Base-by-base conservation (phyloP, 1,140 invertebrate species). In the Bombus cullumanus region DNA sequence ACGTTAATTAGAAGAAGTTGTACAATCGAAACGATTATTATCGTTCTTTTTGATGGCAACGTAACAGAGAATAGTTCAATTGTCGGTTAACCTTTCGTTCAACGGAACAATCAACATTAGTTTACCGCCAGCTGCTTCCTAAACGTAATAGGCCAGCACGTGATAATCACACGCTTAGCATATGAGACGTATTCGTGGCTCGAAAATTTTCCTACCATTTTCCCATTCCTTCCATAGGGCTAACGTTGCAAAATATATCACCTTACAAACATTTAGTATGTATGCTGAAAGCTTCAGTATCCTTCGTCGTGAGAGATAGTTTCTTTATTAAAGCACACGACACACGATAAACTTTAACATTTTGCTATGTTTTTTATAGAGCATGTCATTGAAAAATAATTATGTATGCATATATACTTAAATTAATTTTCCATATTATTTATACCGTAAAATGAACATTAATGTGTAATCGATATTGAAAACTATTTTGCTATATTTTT, bases 71-170 rank as follows among this genome's bases (percentile, higher is more conserved):
- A 71, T 74, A 76, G 92, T 92, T 94, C 90, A 93, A 94, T 92
- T 93, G 92, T 89, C 81, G 87, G 76, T 94, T 93, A 91, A 93
- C 93, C 91, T 90, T 74, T 86, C 72, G 78, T 85, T 83, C 53
- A 62, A 86, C 78, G 71, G 74, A 75, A 85, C 88, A 91, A 93
- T 92, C 84, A 90, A 86, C 88, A 89, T 86, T 88, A 90, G 88
- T 92, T 92, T 89, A 76, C 71, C 72, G 64, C 71, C 91, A 88
- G 88, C 88, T 92, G 88, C 87, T 92, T 91, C 80, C 86, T 91
- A 68, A 84, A 84, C 68, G 53, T 37, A 68, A 78, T 72, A 68
- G 53, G 25, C 13, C 75, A 59, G 22, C 90, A 90, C 90, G 90
- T 91, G 90, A 90, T 77, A 57, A 53, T 87, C 80, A 88, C 53